These are phyloP conservation scores for Entomobrya proxima DNA, from an alignment of 2,888 invertebrate species.

Conservation along the genomic window DNA sequence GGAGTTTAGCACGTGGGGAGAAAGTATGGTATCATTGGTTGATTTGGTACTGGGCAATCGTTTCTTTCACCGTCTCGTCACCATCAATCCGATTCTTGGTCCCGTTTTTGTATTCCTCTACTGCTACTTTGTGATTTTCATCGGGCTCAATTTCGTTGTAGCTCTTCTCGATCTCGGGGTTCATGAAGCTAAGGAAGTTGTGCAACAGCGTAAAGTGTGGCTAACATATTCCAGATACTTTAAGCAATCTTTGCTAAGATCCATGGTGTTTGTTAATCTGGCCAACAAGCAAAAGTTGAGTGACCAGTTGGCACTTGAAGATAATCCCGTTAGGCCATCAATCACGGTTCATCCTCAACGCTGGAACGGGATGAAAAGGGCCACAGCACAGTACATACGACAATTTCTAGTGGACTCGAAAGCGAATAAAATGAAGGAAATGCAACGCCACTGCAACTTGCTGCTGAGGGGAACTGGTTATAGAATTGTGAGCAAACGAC, in stretches of 20 bases:
- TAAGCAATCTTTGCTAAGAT: neutral
- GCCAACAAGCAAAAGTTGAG: neutral
- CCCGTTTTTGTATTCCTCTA: conserved; percentile 57
- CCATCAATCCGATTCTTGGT: conserved; percentile 49
- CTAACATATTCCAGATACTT: conserved; percentile 54
- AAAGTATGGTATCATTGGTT: conserved; percentile 60
- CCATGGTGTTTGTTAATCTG: neutral
- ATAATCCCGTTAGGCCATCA: neutral
- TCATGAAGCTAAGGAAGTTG: conserved; percentile 69
- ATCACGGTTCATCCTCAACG: conserved; percentile 53
- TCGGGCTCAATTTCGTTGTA: conserved; percentile 65
- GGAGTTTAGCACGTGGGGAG: conserved; percentile 58
- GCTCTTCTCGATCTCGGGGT: conserved; percentile 64
- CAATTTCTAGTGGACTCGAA: conserved; percentile 14
- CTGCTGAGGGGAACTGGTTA: conserved; percentile 58
- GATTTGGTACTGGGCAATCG: conserved; percentile 34
- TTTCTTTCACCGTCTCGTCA: conserved; percentile 53
- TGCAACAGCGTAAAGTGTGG: conserved; percentile 54
- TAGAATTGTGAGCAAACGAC: conserved; percentile 32
- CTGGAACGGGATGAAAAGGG: conserved; percentile 54
- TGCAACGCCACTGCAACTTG: conserved; percentile 49
- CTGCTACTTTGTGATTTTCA: conserved; percentile 63
- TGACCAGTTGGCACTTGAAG: neutral
- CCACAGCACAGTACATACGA: conserved; percentile 32
- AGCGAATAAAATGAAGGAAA: conserved; percentile 48